Evolutionary conservation across 37 sponge, comb jelly and placozoan genomes (phyloP), one percentile per base, ranked within the genome.

Genomic region (Petrosia ficiformis): DNA sequence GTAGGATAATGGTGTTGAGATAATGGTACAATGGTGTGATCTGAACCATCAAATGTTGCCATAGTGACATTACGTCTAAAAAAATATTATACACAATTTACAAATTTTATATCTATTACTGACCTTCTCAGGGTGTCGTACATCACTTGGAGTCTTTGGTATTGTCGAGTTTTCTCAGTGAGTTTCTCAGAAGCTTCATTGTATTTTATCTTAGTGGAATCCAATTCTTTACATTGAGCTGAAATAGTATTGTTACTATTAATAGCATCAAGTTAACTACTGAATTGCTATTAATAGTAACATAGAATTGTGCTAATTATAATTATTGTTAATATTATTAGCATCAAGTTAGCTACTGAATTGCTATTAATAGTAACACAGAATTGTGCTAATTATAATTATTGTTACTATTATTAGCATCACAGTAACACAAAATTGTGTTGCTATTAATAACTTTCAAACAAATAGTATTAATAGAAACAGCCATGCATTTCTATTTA

Each of bases 91-190:
- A 48, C 14, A 14, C 14, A 48, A 8, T 19, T 19, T 48, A 19
- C 8, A 19, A 48, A 19, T 14, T 19, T 48, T 48, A 19, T 48
- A 14, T 8, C 8, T 48, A 48, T 48, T 8, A 48, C 54, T 48
- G 54, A 92, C 93, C 93, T 92, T 44, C 93, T 84, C 39, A 92
- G 40, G 16, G 78, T 57, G 30, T 92, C 93, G 67, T 92, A 92
- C 86, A 92, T 84, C 67, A 85, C 86, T 68, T 95, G 95, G 16
- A 95, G 77, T 48, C 87, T 95, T 42, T 95, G 95, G 44, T 88
- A 91, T 42, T 95, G 95, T 11, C 95, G 65, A 3, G 68, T 81
- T 40, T 83, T 87, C 68, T 95, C 95, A 80, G 78, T 48, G 30
- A 95, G 74, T 65, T 91, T 95, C 48, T 91, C 93, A 3, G 92